Evolutionary conservation across 2,888 invertebrate species (phyloP), one percentile per base, ranked within the genome.

Genomic region (Netelia fuscicornis): DNA sequence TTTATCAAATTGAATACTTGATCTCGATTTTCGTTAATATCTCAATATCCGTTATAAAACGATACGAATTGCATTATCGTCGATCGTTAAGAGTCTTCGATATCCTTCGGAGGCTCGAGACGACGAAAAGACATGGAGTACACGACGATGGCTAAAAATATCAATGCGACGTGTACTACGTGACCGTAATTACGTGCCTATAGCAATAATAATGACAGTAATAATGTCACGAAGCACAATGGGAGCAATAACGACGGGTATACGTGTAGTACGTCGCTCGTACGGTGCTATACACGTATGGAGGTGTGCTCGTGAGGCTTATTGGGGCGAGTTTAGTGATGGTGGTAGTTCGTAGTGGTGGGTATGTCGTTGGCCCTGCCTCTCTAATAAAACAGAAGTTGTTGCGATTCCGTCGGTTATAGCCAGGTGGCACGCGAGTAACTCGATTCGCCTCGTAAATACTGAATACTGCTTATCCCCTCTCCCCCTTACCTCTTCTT

Each of bases 361-460:
- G 89, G 88, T 87, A 89, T 87, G 89, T 88, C 86, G 87, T 87
- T 87, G 87, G 89, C 86, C 86, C 88, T 87, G 89, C 86, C 87
- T 86, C 86, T 87, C 89, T 91, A 91, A 91, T 91, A 91, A 91
- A 90, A 89, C 90, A 91, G 89, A 90, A 91, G 90, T 91, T 91
- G 90, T 90, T 91, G 90, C 90, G 89, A 90, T 90, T 91, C 87
- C 88, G 81, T 84, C 87, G 89, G 88, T 92, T 91, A 92, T 89
- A 87, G 89, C 88, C 81, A 79, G 62, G 67, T 80, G 81, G 80
- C 92, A 92, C 91, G 92, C 92, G 87, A 92, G 88, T 87, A 89
- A 87, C 89, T 87, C 85, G 88, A 89, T 87, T 88, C 86, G 87
- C 87, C 87, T 89, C 89, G 89, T 91, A 90, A 91, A 90, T 90